Percentiles rank a stretch among this genome's conserved stretches.
phyloP scores from a whole-genome alignment of 2,113 vertebrate species.

The Melanerpes aurifrons region DNA sequence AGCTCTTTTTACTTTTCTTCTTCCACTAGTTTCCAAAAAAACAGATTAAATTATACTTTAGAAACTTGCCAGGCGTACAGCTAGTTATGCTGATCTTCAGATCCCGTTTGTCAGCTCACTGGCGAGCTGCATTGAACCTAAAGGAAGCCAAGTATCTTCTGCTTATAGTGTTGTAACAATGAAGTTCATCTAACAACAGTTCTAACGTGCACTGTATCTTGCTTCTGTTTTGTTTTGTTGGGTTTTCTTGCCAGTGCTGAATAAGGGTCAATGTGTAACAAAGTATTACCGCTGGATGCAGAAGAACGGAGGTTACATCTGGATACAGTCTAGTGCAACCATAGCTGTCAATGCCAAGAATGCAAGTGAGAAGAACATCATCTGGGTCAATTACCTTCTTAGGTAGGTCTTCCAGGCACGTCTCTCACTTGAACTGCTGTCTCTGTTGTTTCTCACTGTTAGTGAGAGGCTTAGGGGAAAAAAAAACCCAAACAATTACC shows the following conservation, averaged over 20 bases:
- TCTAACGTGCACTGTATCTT: slow-evolving; percentile 1
- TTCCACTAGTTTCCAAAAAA: slow-evolving; percentile 49
- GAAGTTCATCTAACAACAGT: background rate
- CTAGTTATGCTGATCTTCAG: background rate
- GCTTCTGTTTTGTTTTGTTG: slow-evolving; percentile 21
- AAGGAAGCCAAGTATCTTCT: background rate
- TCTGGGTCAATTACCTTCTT: slow-evolving; percentile 99
- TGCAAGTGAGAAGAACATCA: slow-evolving; percentile 94
- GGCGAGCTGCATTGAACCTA: background rate
- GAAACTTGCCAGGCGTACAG: background rate
- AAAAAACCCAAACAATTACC: background rate
- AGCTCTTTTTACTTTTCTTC: slow-evolving; percentile 43
- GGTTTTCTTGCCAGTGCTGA: slow-evolving; percentile 85
- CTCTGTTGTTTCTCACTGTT: background rate
- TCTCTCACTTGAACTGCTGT: slow-evolving; percentile 32
- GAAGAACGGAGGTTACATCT: slow-evolving; percentile 96
- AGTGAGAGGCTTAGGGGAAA: background rate
- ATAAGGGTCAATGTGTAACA: slow-evolving; percentile 97
- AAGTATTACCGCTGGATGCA: slow-evolving; percentile 99
- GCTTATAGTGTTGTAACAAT: background rate
- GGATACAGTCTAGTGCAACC: slow-evolving; percentile 99
- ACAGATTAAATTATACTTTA: slow-evolving; percentile 23
- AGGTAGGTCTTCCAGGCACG: slow-evolving; percentile 82
- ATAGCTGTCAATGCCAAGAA: slow-evolving; percentile 98
- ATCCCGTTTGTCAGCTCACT: slow-evolving; percentile 40